Evolutionary conservation across 1,140 invertebrate genomes (phyloP), one percentile per base, ranked within the genome.

Genomic region (Idris sp.): DNA sequence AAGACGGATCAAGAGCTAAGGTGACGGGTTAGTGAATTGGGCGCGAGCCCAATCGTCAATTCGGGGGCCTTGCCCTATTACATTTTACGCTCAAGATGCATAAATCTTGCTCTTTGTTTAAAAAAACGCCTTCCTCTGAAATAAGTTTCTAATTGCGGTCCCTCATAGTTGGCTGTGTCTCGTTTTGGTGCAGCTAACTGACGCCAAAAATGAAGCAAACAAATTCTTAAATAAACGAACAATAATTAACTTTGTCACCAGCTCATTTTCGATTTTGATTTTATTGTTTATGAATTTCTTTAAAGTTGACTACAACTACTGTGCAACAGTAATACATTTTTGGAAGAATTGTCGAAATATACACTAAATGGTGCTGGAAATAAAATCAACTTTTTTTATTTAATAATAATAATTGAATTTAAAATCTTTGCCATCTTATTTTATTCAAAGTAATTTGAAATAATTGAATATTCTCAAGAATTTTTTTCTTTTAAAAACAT

Each of bases 11-110:
- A 36, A 46, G 51, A 31, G 44, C 28, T 44, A 31, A 46, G 41
- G 53, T 49, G 65, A 69, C 65, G 65, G 36, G 65, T 59, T 51
- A 53, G 53, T 43, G 53, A 71, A 71, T 71, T 71, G 67, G 67
- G 67, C 56, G 56, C 33, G 15, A 33, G 56, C 67, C 67, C 49
- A 62, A 61, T 40, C 18, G 15, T 14, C 26, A 13, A 26, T 18
- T 40, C 38, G 67, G 56, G 67, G 67, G 67, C 56, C 67, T 71
- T 71, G 56, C 56, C 67, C 67, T 68, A 59, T 51, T 68, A 59
- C 64, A 58, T 68, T 68, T 68, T 68, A 68, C 64, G 53, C 46
- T 54, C 44, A 43, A 43, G 26, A 51, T 68, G 64, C 53, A 68
- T 59, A 68, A 68, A 68, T 68, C 64, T 68, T 68, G 28, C 35